Conservation (phyloP, 2,888 invertebrate genomes). For the Xylota segnis region DNA sequence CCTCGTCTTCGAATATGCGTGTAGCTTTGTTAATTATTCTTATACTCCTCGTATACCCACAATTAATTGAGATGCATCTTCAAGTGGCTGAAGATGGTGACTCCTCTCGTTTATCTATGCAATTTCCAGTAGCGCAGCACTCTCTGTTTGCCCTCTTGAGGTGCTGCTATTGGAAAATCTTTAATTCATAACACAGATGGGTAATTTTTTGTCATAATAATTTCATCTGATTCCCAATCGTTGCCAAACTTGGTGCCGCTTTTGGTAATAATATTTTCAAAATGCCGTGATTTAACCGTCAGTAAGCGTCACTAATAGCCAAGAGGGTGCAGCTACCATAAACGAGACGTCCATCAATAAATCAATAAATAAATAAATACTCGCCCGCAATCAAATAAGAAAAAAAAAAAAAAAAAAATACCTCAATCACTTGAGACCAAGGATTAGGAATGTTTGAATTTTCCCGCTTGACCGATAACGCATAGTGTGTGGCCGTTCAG, state of each 20-base stretch:
- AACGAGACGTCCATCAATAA: constrained; percentile 32
- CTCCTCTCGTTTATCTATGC: constrained; percentile 54
- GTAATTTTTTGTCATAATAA: constrained; percentile 23
- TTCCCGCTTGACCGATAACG: constrained; percentile 80
- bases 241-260: constrained; percentile 36
- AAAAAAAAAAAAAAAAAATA: constrained; percentile 55
- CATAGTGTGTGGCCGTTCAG: constrained; percentile 76
- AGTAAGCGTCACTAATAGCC: constrained; percentile 56
- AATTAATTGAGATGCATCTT: constrained; percentile 76
- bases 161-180: constrained; percentile 34
- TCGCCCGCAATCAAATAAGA: constrained; percentile 57
- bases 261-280: constrained; percentile 21
- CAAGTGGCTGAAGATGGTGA: constrained; percentile 34
- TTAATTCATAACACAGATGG: constrained; percentile 60
- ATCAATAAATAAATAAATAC: constrained; percentile 64
- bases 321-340: constrained; percentile 20
- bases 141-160: constrained; percentile 40
- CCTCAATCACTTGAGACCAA: constrained; percentile 83
- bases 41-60: constrained; percentile 41
- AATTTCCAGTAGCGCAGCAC: constrained; percentile 52
- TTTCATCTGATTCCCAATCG: constrained; percentile 8
- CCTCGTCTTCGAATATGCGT: constrained; percentile 16
- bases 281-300: constrained; percentile 48
- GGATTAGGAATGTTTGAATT: constrained; percentile 84
- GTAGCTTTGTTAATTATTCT: constrained; percentile 68